phyloP scores from a whole-genome alignment of 2,113 vertebrate species.

The Sarotherodon lohbergeri region DNA sequence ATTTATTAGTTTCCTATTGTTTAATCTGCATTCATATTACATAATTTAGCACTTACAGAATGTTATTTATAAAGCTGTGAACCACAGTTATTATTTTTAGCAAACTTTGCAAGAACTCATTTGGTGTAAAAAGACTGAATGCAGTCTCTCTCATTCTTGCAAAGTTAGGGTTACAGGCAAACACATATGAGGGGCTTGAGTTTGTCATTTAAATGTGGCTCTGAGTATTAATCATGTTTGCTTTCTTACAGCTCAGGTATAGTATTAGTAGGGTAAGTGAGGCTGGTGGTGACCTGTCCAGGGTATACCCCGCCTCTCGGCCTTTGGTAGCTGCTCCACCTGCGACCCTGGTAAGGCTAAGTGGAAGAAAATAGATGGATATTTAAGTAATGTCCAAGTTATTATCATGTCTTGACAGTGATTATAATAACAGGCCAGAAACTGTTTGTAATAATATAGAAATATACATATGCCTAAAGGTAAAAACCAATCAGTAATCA shows the following conservation, averaged over 20 bases:
- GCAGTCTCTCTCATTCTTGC: neutral
- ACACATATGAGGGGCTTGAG: too few species aligned
- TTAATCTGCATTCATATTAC: neutral
- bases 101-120: neutral
- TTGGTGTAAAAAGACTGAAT: neutral
- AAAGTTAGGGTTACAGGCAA: neutral
- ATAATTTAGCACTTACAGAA: neutral
- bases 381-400: neutral
- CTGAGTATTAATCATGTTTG: neutral
- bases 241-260: neutral
- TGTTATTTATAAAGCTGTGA: neutral
- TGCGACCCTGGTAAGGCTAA: neutral
- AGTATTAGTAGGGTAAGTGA: neutral
- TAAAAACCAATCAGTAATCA: neutral
- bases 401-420: neutral
- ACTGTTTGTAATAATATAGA: neutral
- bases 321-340: neutral
- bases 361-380: neutral
- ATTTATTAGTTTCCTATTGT: neutral
- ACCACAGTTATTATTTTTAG: neutral
- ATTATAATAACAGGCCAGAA: neutral
- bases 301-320: neutral
- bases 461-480: accelerated
- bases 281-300: neutral
- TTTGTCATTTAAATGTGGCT: too few species aligned